Evolutionary conservation across 2,888 invertebrate species (phyloP).

Genomic region (Calameuta idolon): DNA sequence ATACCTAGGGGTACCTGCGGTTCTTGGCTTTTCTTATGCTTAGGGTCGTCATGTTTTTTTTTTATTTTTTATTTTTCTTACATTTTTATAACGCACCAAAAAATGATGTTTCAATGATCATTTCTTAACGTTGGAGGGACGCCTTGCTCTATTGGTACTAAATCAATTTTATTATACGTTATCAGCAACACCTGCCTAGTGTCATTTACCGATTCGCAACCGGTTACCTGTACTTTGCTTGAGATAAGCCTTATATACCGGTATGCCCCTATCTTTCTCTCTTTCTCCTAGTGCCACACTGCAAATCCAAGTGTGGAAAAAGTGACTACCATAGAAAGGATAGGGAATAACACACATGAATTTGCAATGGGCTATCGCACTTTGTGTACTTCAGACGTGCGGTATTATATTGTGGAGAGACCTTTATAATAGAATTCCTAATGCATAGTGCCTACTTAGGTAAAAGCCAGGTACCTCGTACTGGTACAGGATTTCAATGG

Average conservation of each 20-base stretch:
- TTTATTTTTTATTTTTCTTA: not conserved
- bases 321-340: too few species aligned
- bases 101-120: not conserved
- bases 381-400: not conserved
- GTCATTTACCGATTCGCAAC: not conserved
- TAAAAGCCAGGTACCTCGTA: too few species aligned
- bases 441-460: not conserved
- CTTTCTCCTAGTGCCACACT: too few species aligned
- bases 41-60: not conserved
- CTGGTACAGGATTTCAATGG: too few species aligned
- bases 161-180: not conserved
- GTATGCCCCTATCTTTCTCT: not conserved
- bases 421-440: not conserved
- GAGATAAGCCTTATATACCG: not conserved
- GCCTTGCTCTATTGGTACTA: not conserved
- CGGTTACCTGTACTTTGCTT: not conserved
- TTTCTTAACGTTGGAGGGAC: not conserved
- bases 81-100: not conserved
- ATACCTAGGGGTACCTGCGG: not conserved
- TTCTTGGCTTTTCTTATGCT: not conserved
- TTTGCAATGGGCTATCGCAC: too few species aligned
- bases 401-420: not conserved
- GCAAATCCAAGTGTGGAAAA: too few species aligned
- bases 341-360: too few species aligned
- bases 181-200: not conserved